Base-by-base conservation (phyloP, 2,797 vertebrate species). In the Psittacula echo region DNA sequence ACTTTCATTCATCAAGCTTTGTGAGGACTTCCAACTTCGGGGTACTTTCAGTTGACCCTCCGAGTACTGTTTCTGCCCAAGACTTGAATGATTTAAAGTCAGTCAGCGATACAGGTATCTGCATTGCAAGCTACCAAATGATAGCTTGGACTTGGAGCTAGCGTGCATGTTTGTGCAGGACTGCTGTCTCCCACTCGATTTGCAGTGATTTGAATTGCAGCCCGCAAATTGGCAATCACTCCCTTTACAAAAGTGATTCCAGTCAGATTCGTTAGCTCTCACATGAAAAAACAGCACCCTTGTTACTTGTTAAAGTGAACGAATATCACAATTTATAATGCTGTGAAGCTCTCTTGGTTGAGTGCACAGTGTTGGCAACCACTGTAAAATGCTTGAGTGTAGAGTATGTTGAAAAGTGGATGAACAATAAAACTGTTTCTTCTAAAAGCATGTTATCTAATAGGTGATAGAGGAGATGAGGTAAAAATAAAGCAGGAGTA, bases 171-270 rank as follows among this genome's bases (percentile, higher is more conserved):
- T 74, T 21, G 20, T 74, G 41, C 66, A 60, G 73, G n/a, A 5
- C 47, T 71, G 51, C 32, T 45, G 0, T 39, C 54, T 82, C 23
- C 27, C 16, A 0, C 27, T 78, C 1, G 0, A 0, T 80, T 85
- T 87, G 37, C 72, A 39, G 26, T 18, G n/a, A 5, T 61, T 27
- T 17, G 32, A 56, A 5, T 9, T n/a, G 34, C 68, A 90, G 29
- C 12, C 10, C 18, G 75, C 5, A 10, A 17, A n/a, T 17, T 32
- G 34, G 23, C 37, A 42, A 20, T 58, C 2, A 0, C 24, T 78
- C 7, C 9, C 17, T 66, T 89, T 66, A 8, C 7, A n/a, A 3
- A 84, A 66, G 3, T 22, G 53, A 48, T 70, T 70, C 18, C 17
- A 4, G 10, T 56, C 13, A 34, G 58, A 5, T 39, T 87, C 0